Percentiles rank a stretch among this genome's conserved stretches.
Evolutionary conservation across 2,797 vertebrate genomes (phyloP).

Genomic region (Mus caroli): DNA sequence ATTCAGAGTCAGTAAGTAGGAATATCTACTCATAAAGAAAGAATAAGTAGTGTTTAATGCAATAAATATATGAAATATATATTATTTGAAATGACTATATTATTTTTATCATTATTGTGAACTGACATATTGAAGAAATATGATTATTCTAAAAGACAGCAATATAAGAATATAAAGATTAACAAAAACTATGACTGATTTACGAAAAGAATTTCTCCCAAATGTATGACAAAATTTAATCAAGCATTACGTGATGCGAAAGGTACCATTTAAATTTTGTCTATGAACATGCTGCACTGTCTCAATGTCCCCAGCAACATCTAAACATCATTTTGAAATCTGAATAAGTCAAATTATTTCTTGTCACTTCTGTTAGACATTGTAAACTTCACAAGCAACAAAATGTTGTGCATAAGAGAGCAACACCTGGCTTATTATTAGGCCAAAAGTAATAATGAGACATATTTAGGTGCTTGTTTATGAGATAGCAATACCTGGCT

Average conservation of each 20-base stretch:
- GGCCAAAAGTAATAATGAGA: not conserved
- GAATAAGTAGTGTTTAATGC: not conserved
- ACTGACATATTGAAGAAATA: not conserved
- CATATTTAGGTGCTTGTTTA: not conserved
- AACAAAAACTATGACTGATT: not conserved
- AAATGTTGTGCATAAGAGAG: not conserved
- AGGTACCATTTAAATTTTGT: not conserved
- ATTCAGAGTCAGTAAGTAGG: not conserved
- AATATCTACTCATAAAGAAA: not conserved
- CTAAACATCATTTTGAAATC: conserved; percentile 4
- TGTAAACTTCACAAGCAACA: not conserved
- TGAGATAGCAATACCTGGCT: not conserved
- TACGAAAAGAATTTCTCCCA: not conserved
- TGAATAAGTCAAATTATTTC: not conserved
- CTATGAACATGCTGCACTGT: not conserved
- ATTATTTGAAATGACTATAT: not conserved
- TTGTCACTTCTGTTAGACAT: not conserved
- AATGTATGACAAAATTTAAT: not conserved
- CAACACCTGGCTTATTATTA: not conserved
- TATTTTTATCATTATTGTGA: not conserved
- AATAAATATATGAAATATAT: not conserved
- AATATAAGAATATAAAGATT: not conserved
- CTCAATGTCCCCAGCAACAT: not conserved
- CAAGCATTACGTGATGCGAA: not conserved
- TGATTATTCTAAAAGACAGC: not conserved